Evolutionary conservation across 2,113 vertebrate species (phyloP).

Genomic region (Leucopsar rothschildi): DNA sequence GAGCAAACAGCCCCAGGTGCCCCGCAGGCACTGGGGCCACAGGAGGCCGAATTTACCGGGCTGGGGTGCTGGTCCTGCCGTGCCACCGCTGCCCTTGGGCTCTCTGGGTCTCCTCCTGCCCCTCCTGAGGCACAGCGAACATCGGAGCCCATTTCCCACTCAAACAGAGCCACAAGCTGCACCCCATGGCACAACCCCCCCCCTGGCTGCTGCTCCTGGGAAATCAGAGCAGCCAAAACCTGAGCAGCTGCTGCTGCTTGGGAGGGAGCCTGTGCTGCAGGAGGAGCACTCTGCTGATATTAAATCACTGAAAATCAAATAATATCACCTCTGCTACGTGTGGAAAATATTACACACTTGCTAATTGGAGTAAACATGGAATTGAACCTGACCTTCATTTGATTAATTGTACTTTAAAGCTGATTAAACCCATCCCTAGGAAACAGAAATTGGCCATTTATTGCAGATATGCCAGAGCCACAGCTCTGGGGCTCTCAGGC

Average conservation of each 20-base stretch:
- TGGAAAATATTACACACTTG: neutral
- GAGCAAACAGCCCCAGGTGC: neutral
- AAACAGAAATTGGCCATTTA: neutral
- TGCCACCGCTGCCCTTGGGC: rapidly evolving
- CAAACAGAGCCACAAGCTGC: neutral
- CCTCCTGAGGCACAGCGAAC: rapidly evolving
- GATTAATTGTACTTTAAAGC: neutral
- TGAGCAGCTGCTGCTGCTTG: neutral
- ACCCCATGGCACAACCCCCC: neutral
- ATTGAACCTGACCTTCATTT: neutral
- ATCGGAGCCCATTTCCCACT: rapidly evolving
- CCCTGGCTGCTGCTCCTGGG: neutral
- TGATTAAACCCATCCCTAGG: neutral
- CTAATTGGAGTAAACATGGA: neutral
- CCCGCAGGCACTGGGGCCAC: neutral
- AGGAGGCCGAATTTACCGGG: neutral
- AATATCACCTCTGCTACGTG: neutral
- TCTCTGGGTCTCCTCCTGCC: neutral
- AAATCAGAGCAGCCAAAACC: neutral
- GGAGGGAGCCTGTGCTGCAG: neutral
- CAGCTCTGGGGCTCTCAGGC: neutral
- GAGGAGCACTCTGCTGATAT: neutral
- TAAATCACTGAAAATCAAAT: neutral
- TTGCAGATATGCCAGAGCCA: neutral
- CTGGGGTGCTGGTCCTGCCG: neutral